These are phyloP conservation scores for Sorex maritimensis DNA, from an alignment of 2,797 vertebrate genomes.

Conservation along the genomic window DNA sequence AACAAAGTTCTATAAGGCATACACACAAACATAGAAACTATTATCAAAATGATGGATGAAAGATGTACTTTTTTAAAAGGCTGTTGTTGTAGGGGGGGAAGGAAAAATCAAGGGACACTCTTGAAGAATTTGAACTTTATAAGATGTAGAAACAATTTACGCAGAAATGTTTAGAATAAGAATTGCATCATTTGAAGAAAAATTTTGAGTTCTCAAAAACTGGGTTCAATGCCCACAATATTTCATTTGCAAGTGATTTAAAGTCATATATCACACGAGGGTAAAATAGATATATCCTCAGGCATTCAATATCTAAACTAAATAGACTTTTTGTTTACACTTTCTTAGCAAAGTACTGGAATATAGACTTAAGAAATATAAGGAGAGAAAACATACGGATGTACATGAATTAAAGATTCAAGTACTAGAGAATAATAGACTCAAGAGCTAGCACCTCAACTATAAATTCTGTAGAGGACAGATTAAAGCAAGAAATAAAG, in stretches of 20 bases:
- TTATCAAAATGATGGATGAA: too few species aligned
- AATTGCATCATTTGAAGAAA: neutral
- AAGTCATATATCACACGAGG: neutral
- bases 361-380: neutral
- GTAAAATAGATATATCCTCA: neutral
- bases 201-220: neutral
- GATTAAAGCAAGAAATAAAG: neutral
- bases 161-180: conserved; percentile 8
- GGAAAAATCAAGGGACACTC: neutral
- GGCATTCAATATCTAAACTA: neutral
- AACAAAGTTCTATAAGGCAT: neutral
- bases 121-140: neutral
- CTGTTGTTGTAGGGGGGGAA: neutral
- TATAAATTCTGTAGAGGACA: neutral
- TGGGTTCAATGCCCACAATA: neutral
- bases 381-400: neutral
- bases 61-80: too few species aligned
- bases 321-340: neutral
- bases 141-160: neutral
- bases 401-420: neutral
- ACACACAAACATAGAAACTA: too few species aligned
- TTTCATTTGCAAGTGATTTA: neutral
- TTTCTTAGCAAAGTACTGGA: neutral
- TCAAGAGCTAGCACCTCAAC: neutral
- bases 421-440: neutral